Evolutionary conservation across 2,888 invertebrate genomes (phyloP).

Genomic region (Cartodere bifasciata): DNA sequence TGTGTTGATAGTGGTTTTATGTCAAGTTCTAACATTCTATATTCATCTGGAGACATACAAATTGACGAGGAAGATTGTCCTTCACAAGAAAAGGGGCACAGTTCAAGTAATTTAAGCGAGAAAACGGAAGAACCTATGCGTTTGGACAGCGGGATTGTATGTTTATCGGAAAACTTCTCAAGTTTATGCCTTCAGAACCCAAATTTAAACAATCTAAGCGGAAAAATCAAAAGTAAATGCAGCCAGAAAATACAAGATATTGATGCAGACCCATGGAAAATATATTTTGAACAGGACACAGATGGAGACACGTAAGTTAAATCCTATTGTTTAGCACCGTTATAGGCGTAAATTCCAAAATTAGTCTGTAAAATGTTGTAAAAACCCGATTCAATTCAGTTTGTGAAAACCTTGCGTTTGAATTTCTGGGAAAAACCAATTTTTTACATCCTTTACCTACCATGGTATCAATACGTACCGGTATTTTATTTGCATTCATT

Average conservation of each 20-base stretch:
- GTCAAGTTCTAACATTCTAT: constrained; percentile 27
- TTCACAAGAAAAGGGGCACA: constrained; percentile 3
- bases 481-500: too few relatives aligned
- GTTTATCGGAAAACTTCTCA: constrained; percentile 48
- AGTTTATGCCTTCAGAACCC: constrained; percentile 40
- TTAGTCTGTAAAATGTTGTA: too few relatives aligned
- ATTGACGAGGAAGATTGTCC: constrained; percentile 2
- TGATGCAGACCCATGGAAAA: constrained; percentile 42
- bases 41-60: constrained; percentile 15
- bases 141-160: constrained; percentile 51
- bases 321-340: too few relatives aligned
- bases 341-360: too few relatives aligned
- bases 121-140: constrained; percentile 33
- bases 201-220: constrained; percentile 29
- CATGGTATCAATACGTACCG: too few relatives aligned
- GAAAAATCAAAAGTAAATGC: constrained; percentile 13
- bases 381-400: constrained; percentile 5
- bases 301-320: constrained; percentile 80
- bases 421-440: too few relatives aligned
- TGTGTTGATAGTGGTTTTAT: constrained; percentile 34
- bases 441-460: too few relatives aligned
- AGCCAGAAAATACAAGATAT: constrained; percentile 6
- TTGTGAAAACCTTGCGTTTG: constrained; percentile 12
- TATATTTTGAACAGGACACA: constrained; percentile 64
- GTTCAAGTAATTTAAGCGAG: constrained; percentile 10